Evolutionary conservation across 1,140 invertebrate genomes (phyloP), one percentile per base, ranked within the genome.

Genomic region (Pseudomyrmex pallidus): DNA sequence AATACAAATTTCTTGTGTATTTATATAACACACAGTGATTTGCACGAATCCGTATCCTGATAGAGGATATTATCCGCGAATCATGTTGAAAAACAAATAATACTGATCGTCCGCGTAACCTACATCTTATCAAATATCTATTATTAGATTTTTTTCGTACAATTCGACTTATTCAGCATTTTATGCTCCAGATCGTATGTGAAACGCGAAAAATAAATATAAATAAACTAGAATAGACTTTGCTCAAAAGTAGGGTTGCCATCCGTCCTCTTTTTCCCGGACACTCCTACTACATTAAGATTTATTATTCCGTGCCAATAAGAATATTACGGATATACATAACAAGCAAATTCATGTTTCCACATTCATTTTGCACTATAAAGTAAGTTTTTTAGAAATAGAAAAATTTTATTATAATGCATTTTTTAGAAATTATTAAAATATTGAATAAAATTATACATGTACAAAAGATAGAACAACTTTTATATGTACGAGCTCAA

Each of bases 261-360:
- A n/a, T n/a, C n/a, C n/a, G n/a, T n/a, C n/a, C n/a, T n/a, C n/a
- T n/a, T n/a, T n/a, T n/a, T n/a, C n/a, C n/a, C n/a, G n/a, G n/a
- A n/a, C n/a, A n/a, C n/a, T n/a, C n/a, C n/a, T n/a, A n/a, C n/a
- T 35, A 35, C 5, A 48, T 3, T 44, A 62, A 1, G 13, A 73
- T 72, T 54, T 61, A 74, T 76, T 22, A 44, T 54, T 87, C 85
- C 85, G 86, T 87, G 25, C 86, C 73, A 87, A 83, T 74, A 64
- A 57, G 54, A 17, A 22, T 77, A 35, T 25, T 87, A 87, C 85
- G 80, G 85, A 59, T 74, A 73, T n/a, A 72, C 22, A n/a, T 12
- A 46, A 50, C n/a, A 25, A 25, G 2, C 25, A 10, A 63, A 59
- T 57, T 46, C n/a, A 73, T 35, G 56, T 76, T 13, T 22, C 20